Conservation (phyloP, 2,113 vertebrate species). For the Procavia capensis region DNA sequence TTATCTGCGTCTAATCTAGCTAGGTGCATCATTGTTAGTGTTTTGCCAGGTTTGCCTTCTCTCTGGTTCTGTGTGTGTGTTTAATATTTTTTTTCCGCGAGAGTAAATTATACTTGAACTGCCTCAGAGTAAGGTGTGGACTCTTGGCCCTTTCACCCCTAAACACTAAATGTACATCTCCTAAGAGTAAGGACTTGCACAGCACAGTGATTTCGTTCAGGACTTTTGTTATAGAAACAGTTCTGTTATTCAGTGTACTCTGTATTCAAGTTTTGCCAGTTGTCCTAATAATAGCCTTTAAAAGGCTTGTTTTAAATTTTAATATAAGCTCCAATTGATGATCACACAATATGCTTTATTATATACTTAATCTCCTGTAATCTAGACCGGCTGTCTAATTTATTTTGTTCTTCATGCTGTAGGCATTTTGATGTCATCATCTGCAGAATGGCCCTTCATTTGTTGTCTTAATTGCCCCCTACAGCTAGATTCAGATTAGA, state of each 20-base stretch:
- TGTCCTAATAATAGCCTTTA: neutral
- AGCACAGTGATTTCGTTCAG: neutral
- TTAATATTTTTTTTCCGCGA: neutral
- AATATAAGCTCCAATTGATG: neutral
- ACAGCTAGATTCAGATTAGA: neutral
- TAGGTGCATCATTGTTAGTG: neutral
- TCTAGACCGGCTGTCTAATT: neutral
- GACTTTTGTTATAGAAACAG: neutral
- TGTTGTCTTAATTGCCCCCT: neutral
- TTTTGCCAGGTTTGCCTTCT: neutral
- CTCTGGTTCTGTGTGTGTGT: neutral
- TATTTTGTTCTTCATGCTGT: neutral
- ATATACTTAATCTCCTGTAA: slow-evolving; percentile 21
- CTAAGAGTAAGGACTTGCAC: neutral
- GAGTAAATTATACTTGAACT: too few relatives aligned
- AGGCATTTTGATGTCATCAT: neutral
- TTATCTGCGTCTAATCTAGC: neutral
- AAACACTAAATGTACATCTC: neutral
- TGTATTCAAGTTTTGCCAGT: neutral
- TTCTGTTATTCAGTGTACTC: neutral
- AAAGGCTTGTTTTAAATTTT: neutral
- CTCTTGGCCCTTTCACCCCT: neutral
- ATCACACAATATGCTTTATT: slow-evolving; percentile 4
- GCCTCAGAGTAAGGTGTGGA: neutral
- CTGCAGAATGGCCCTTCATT: neutral